Base-by-base conservation (phyloP, 2,797 vertebrate species). In the Malurus leucopterus region DNA sequence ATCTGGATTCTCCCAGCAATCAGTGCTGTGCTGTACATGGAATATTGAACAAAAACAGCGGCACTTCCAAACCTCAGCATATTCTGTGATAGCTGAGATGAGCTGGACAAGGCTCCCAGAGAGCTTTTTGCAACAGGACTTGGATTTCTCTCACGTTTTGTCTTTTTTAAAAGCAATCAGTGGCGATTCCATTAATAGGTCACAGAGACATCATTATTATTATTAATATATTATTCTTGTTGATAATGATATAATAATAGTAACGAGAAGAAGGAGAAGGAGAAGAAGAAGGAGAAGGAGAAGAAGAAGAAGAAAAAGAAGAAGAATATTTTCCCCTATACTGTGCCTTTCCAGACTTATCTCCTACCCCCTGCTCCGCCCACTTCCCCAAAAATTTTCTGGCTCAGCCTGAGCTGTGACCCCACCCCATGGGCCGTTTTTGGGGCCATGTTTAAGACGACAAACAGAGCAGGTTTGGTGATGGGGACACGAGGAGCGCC, bases 381-480 rank as follows among this genome's bases (percentile, higher is more conserved):
- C 54, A 4, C 32, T 72, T 54, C 47, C 76, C 67, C 17, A 74
- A 50, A 47, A 0, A 1, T 44, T 15, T 27, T 55, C 23, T 0
- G 3, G 17, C 51, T 32, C 61, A 32, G 34, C 3, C 27, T 21
- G 44, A 34, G 51, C 58, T 51, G 36, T 63, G 83, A 64, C 57
- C 55, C 21, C 55, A 22, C 1, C 15, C 63, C 10, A 1, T 12
- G n/a, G 40, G 14, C 51, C 57, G 1, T 57, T 44, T 30, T 36
- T 36, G 36, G 36, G 36, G 36, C 11, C 36, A 59, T 84, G 70
- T 84, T 81, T 59, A 88, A 67, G 70, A 90, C 36, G 81, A 90
- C 27, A 86, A 88, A 86, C 67, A 55, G 78, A 67, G 59, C 84
- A 78, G 85, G 82, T 90, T 92, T 92, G 86, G 79, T 88, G 89